Evolutionary conservation across 2,113 vertebrate species (phyloP).

Genomic region (Microcebus jonahi): DNA sequence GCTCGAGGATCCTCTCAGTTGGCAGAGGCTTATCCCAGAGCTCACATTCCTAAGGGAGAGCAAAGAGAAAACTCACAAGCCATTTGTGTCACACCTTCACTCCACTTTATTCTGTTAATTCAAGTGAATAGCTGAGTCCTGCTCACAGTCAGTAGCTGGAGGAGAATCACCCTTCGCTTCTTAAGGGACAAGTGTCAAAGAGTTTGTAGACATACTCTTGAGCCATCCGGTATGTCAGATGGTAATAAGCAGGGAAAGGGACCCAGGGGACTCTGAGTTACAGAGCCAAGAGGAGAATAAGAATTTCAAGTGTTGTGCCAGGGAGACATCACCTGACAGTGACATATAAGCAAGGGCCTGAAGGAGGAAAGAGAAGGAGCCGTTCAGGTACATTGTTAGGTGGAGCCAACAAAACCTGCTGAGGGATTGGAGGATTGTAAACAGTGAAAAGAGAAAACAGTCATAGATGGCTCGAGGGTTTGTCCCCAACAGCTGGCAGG

Average conservation of each 20-base stretch:
- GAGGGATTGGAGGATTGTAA: no score
- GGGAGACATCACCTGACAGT: not conserved
- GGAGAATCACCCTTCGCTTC: not conserved
- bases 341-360: not conserved
- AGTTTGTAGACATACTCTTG: fast-evolving
- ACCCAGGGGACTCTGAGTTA: no score
- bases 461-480: no score
- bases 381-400: not conserved
- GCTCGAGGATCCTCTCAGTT: not conserved
- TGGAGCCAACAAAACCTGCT: fast-evolving
- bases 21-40: not conserved
- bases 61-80: no score
- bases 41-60: fast-evolving
- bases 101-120: no score
- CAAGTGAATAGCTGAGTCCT: not conserved
- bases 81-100: no score
- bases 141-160: not conserved
- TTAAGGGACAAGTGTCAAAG: not conserved
- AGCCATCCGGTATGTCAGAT: not conserved
- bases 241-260: not conserved
- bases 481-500: not conserved
- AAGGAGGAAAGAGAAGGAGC: not conserved
- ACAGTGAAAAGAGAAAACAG: fast-evolving
- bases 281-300: fast-evolving
- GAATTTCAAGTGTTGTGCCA: no score